phyloP scores from a whole-genome alignment of 2,888 invertebrate genomes.

The Oligia strigilis region DNA sequence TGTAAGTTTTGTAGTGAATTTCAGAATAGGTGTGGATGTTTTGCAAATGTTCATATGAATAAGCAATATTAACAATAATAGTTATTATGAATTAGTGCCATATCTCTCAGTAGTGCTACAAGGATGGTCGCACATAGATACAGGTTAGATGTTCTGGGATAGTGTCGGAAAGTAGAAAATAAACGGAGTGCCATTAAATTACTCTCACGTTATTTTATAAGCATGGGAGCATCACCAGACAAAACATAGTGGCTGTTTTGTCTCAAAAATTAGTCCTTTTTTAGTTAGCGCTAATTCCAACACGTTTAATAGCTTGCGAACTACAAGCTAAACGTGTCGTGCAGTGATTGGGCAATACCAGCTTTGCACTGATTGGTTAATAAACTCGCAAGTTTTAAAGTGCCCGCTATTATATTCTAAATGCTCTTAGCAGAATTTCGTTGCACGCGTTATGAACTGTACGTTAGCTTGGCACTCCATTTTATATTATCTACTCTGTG shows the following conservation, averaged over 20 bases:
- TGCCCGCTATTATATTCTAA: no score
- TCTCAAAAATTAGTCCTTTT: neutral
- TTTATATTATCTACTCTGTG: constrained; percentile 29
- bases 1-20: constrained; percentile 44
- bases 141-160: constrained; percentile 80
- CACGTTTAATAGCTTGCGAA: no score
- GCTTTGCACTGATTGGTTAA: no score
- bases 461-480: constrained; percentile 28
- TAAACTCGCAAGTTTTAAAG: no score
- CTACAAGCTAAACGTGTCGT: no score
- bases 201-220: neutral
- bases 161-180: constrained; percentile 61
- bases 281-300: neutral
- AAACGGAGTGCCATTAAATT: constrained; percentile 34
- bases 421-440: neutral
- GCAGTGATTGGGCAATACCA: no score
- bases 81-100: constrained; percentile 37
- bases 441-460: neutral
- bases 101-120: constrained; percentile 63
- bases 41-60: constrained; percentile 22
- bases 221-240: neutral
- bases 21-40: constrained; percentile 22
- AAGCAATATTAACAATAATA: constrained; percentile 43
- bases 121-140: constrained; percentile 64
- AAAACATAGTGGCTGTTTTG: no score